Evolutionary conservation across 2,113 vertebrate species (phyloP), one percentile per base, ranked within the genome.

Genomic region (Amphilophus citrinellus): DNA sequence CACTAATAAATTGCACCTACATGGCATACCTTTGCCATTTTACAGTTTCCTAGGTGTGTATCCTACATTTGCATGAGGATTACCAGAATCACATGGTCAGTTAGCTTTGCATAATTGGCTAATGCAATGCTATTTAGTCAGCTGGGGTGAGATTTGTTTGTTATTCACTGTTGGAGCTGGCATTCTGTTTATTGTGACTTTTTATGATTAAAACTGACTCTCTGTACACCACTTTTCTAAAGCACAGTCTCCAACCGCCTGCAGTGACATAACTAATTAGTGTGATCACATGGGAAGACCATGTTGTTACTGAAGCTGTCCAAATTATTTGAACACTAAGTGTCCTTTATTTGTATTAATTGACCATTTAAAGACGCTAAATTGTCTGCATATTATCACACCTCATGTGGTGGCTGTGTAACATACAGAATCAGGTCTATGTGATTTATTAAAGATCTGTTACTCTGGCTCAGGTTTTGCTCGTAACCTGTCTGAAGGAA

Each of bases 401-500:
- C 5, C 37, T 22, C 1, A 50, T 24, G 60, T 27, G 2, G 18
- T 65, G 61, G 47, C 44, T 32, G 47, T 73, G 17, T n/a, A 73
- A 56, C 68, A 32, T 56, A 13, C 17, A 58, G 24, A 27, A 42
- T 71, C 27, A 61, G 18, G 18, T 76, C 11, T 42, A 14, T 9
- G 5, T 15, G 22, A 81, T 84, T 63, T 32, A 79, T 61, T 86
- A 1, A 77, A 73, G 73, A 37, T n/a, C 1, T 87, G 6, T 85
- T 63, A 7, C 18, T 79, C 57, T 87, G 73, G 39, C 24, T 87
- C 88, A 99, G 98, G 98, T 84, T 99, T 99, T 95, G 98, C 98
- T 91, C 97, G 98, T 76, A 99, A 99, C 92, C 95, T 99, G 20
- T 99, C 98, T 75, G 98, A 99, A 92, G 98, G 98, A 79, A 99